Base-by-base conservation (phyloP, 2,888 invertebrate genomes). In the Trissoscelio sp. region DNA sequence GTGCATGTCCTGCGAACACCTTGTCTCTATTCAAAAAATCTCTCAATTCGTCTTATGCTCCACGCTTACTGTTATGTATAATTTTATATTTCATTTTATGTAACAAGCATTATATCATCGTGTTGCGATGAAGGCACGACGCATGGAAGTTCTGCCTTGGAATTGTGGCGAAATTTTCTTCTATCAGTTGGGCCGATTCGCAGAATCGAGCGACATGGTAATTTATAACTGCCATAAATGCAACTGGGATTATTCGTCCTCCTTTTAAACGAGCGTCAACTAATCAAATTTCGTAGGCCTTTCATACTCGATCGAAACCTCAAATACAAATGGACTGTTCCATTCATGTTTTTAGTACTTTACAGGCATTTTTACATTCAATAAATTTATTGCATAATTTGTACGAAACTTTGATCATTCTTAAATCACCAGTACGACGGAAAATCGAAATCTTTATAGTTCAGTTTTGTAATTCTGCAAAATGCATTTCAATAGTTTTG, bases 71-170 rank as follows among this genome's bases (percentile, higher is more conserved):
- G 74, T 74, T 74, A 64, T 66, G 48, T 72, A 60, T 72, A 75
- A 79, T 75, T n/a, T 58, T 51, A 66, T 75, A 78, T 39, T 37
- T 55, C 37, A 39, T 46, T 67, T 75, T 67, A 75, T 51, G 51
- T 42, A 75, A 75, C 62, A 81, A 66, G 80, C 75, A 72, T 85
- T 79, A 83, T 87, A 85, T 88, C 87, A 87, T 86, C 88, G 85
- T 85, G 84, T 69, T 60, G 48, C 37, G 31, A 58, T 60, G 77
- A 90, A 90, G 90, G 88, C 88, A 89, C 89, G 87, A 88, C 87
- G 88, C 86, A 88, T 88, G 88, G 88, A 89, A 89, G 88, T 90
- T 87, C 86, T 88, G 88, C 87, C 87, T 87, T 85, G 83, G 39
- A 73, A 58, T 69, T 62, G 39, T 64, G 78, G 73, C 73, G 73